Percentiles rank a stretch among this genome's conserved stretches.
Conservation (phyloP, 2,797 vertebrate genomes). For the Danionella dracula region DNA sequence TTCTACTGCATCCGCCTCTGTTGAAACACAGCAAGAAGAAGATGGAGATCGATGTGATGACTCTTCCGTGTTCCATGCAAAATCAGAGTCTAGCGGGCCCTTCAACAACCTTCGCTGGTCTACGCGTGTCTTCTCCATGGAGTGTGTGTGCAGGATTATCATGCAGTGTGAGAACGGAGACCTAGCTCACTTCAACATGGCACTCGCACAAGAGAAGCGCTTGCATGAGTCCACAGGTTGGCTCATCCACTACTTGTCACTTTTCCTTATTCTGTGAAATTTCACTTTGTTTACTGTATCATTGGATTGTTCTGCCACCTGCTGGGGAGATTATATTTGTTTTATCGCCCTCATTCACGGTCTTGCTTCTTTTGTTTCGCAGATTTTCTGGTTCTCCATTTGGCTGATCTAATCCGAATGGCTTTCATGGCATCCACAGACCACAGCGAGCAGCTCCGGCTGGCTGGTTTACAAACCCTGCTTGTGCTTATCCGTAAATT, state of each 20-base stretch:
- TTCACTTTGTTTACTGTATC: neutral
- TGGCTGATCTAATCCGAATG: constrained; percentile 89
- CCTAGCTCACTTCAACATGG: constrained; percentile 80
- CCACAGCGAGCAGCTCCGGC: constrained; percentile 80
- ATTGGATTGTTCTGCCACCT: neutral
- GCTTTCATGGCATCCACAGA: constrained; percentile 97
- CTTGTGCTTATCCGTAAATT: constrained; percentile 82
- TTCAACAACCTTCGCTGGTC: constrained; percentile 82
- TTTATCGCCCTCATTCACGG: neutral
- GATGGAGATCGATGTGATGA: constrained; percentile 75
- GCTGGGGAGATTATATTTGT: neutral
- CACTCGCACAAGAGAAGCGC: constrained; percentile 80
- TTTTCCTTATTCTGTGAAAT: neutral
- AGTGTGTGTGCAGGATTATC: constrained; percentile 83
- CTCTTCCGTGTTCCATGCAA: constrained; percentile 68
- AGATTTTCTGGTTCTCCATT: constrained; percentile 89
- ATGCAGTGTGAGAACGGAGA: constrained; percentile 73
- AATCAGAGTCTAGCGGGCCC: constrained; percentile 64
- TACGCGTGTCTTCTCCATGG: constrained; percentile 84
- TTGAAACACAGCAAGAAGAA: constrained; percentile 79
- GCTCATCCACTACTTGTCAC: constrained; percentile 13
- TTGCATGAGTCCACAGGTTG: constrained; percentile 79
- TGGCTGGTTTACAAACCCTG: constrained; percentile 82
- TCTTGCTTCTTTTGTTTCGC: constrained; percentile 16
- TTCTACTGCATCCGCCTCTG: constrained; percentile 60